Percentiles rank a stretch among this genome's conserved stretches.
Conservation (phyloP, 2,888 invertebrate species). For the Synanthedon vespiformis region DNA sequence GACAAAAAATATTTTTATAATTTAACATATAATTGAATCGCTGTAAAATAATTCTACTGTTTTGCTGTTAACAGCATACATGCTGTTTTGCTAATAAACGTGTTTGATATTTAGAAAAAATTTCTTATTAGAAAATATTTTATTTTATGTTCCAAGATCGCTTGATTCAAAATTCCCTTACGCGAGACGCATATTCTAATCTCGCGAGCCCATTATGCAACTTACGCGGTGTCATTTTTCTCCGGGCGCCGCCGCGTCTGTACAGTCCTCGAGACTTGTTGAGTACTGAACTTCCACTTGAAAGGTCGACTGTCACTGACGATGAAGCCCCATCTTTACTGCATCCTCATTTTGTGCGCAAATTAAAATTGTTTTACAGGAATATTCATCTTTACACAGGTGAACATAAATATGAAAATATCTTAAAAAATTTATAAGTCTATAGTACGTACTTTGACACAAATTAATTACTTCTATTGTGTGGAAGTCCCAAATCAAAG, state of each 20-base stretch:
- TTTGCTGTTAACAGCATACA: too few relatives aligned
- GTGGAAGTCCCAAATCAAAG: too few relatives aligned
- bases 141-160: background rate
- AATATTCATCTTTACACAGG: background rate
- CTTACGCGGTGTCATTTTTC: slow-evolving; percentile 3
- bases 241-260: background rate
- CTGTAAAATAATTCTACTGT: too few relatives aligned
- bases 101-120: too few relatives aligned
- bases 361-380: background rate
- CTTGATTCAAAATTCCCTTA: background rate
- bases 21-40: too few relatives aligned
- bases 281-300: slow-evolving; percentile 18
- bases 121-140: too few relatives aligned
- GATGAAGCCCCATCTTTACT: slow-evolving; percentile 19
- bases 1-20: too few relatives aligned
- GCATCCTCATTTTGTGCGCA: slow-evolving; percentile 5
- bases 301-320: slow-evolving; percentile 22
- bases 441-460: too few relatives aligned
- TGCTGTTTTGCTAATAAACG: too few relatives aligned
- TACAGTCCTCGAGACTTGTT: slow-evolving; percentile 12
- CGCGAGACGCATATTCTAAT: background rate
- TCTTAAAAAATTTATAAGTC: too few relatives aligned
- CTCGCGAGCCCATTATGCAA: background rate
- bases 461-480: too few relatives aligned
- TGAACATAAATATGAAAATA: background rate